Evolutionary conservation across 2,797 vertebrate species (phyloP).

Genomic region (Pangasius krempfi): DNA sequence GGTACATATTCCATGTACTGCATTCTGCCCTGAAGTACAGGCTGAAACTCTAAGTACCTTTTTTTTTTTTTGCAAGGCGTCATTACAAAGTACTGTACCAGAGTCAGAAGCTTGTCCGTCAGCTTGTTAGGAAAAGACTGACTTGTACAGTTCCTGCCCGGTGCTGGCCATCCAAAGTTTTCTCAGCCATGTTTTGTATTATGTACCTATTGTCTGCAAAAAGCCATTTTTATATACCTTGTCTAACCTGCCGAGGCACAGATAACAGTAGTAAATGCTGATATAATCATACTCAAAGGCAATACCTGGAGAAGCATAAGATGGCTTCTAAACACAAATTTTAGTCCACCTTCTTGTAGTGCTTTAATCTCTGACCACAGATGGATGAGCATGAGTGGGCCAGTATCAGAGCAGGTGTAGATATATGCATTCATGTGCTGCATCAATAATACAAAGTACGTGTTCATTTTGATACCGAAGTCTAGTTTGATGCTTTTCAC

Average conservation of each 20-base stretch:
- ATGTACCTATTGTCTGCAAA: neutral
- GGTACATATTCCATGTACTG: neutral
- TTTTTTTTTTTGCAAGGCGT: neutral
- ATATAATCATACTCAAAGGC: conserved; percentile 13
- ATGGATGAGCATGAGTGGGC: conserved; percentile 45
- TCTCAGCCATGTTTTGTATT: conserved; percentile 8
- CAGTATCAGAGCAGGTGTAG: conserved; percentile 50
- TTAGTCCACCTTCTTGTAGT: conserved; percentile 21
- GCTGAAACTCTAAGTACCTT: conserved; percentile 1
- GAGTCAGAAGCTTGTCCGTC: neutral
- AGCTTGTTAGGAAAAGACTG: neutral
- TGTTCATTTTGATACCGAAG: conserved; percentile 12
- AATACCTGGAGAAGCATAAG: conserved; percentile 40
- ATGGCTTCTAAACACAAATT: conserved; percentile 25
- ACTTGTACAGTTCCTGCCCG: neutral
- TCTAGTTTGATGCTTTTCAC: neutral
- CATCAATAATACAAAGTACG: conserved; percentile 24
- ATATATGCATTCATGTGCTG: conserved; percentile 44
- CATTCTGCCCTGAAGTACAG: neutral
- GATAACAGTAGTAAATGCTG: conserved; percentile 35
- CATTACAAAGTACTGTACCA: neutral
- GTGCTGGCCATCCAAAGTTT: neutral
- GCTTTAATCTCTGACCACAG: conserved; percentile 35
- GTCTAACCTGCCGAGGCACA: neutral
- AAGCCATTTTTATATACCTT: neutral